Evolutionary conservation across 2,113 vertebrate species (phyloP).

Genomic region (Ceyx cyanopectus): DNA sequence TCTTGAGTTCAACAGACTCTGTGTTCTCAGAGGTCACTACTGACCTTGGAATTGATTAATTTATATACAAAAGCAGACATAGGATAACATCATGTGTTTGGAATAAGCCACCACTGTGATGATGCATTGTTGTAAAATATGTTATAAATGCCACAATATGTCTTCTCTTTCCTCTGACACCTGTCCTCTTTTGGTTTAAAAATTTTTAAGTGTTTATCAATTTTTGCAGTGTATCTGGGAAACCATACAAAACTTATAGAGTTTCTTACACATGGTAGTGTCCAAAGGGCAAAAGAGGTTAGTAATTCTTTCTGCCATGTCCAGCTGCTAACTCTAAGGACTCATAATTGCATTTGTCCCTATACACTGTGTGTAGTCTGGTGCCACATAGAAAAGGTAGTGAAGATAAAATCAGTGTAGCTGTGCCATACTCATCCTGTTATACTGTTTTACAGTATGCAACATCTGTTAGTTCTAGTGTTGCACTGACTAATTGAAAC

Average conservation of each 20-base stretch:
- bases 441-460: not conserved
- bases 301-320: not conserved
- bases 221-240: constrained; percentile 19
- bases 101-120: not conserved
- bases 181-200: not conserved
- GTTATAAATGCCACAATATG: not conserved
- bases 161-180: not conserved
- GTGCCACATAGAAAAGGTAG: not conserved
- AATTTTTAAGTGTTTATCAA: not conserved
- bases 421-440: not conserved
- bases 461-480: not conserved
- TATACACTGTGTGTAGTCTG: not conserved
- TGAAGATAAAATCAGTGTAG: not conserved
- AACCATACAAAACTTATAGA: not conserved
- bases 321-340: not conserved
- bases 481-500: not conserved
- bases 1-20: not conserved
- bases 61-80: not conserved
- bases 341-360: constrained; percentile 1
- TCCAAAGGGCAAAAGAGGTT: not conserved
- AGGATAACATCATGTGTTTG: not conserved
- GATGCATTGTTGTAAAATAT: not conserved
- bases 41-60: not conserved
- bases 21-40: not conserved
- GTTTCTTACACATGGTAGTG: not conserved